Base-by-base conservation (phyloP, 2,888 invertebrate species). In the Therioaphis trifolii region DNA sequence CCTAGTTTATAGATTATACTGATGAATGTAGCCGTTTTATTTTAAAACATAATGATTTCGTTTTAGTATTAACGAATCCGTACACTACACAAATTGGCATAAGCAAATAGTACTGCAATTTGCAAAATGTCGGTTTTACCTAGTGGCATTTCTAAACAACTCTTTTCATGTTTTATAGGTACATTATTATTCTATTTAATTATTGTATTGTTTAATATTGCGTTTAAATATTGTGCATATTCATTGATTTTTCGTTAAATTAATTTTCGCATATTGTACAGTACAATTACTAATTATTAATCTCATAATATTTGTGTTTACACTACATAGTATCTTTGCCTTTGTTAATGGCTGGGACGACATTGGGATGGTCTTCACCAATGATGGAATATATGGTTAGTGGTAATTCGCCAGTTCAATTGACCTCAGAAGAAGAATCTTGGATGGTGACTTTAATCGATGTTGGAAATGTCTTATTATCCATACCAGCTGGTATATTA, bases 371-470 rank as follows among this genome's bases (percentile, higher is more conserved):
- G 85, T 72, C 85, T 1, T 85, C 85, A 40, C 85, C 85, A 3
- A 75, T 79, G 66, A 84, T 85, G 63, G 49, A 82, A 40, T 82
- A 82, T 24, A 24, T 74, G n/a, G 21, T 46, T 4, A 52, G 14
- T 7, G 74, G 74, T 7, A 63, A 21, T 2, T 74, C 72, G n/a
- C 82, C 82, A 18, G 85, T 66, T 84, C 85, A 29, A 61, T 79
- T 87, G 84, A 85, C 85, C 1, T 80, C 84, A 18, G 66, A 61
- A 5, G 84, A 87, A 69, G 86, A 86, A 18, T 87, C 87, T 2
- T 87, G 87, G 87, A 85, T 86, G 49, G 86, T 86, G 1, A 85
- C 87, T 0, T 84, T 85, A 35, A 85, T 87, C 14, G 87, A 87
- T 78, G 68, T 87, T 29, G 87, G 87, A 4, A 87, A 87, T 75